Percentiles rank a stretch among this genome's conserved stretches.
Conservation (phyloP, 2,888 invertebrate genomes). For the Leucozona laternaria region DNA sequence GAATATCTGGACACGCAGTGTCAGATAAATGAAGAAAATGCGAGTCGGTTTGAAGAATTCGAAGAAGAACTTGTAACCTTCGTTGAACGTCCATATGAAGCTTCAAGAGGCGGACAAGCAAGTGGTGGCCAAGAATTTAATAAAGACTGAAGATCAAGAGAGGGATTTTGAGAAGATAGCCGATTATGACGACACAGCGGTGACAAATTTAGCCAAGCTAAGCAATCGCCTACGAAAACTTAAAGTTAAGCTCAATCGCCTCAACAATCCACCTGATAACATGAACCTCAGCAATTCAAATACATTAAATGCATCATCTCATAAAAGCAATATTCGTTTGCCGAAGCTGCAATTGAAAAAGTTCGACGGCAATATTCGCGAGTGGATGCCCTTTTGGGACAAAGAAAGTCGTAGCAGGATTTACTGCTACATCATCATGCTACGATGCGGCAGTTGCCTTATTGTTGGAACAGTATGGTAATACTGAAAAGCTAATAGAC, state of each 20-base stretch:
- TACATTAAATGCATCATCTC: not conserved
- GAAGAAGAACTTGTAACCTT: slow-evolving; percentile 40
- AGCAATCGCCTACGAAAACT: not conserved
- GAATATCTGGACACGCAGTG: slow-evolving; percentile 35
- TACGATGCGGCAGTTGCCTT: slow-evolving; percentile 40
- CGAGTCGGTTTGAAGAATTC: slow-evolving; percentile 25
- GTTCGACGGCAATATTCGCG: slow-evolving; percentile 34
- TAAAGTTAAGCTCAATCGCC: not conserved
- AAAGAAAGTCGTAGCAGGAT: slow-evolving; percentile 14
- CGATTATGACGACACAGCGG: slow-evolving; percentile 26
- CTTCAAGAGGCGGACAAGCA: slow-evolving; percentile 39
- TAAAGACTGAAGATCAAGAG: slow-evolving; percentile 29
- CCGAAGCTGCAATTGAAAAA: not conserved
- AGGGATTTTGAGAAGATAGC: slow-evolving; percentile 32
- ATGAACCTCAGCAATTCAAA: not conserved
- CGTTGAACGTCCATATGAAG: slow-evolving; percentile 30
- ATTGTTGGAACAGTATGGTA: slow-evolving; percentile 48
- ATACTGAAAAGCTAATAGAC: slow-evolving; percentile 50
- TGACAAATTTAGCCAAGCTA: not conserved
- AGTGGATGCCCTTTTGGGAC: slow-evolving; percentile 38
- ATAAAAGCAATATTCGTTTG: not conserved
- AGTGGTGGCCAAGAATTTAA: slow-evolving; percentile 22
- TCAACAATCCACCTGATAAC: not conserved
- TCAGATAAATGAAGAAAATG: slow-evolving; percentile 25
- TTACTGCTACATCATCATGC: slow-evolving; percentile 42